Evolutionary conservation across 2,113 vertebrate genomes (phyloP).

Genomic region (cattle (Bos taurus)): DNA sequence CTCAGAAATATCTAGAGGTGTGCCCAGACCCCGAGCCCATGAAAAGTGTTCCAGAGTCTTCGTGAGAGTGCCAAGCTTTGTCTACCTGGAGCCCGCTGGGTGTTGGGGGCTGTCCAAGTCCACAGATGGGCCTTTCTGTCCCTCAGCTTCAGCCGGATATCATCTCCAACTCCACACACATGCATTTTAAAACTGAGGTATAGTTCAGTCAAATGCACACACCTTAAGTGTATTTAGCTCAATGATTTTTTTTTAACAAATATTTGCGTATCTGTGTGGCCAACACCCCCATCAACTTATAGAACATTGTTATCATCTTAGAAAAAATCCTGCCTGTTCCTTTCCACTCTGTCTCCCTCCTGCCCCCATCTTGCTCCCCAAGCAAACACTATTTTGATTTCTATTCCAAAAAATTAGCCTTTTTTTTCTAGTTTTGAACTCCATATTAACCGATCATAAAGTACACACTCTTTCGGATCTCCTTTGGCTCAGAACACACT

Average conservation of each 20-base stretch:
- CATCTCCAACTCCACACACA: neutral
- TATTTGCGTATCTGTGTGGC: neutral
- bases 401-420: neutral
- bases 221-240: neutral
- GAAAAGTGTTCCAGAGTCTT: neutral
- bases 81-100: neutral
- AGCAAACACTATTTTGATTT: neutral
- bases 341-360: neutral
- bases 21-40: neutral
- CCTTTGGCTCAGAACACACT: neutral
- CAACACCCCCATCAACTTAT: neutral
- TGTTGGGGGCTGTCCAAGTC: neutral
- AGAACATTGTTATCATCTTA: neutral
- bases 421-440: neutral
- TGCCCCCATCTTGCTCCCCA: neutral
- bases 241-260: neutral
- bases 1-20: neutral
- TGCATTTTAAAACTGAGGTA: neutral
- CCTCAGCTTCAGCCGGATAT: neutral
- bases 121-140: neutral
- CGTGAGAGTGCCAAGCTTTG: neutral
- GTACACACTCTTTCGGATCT: neutral
- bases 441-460: neutral
- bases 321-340: neutral
- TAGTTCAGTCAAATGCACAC: neutral